Evolutionary conservation across 2,113 vertebrate genomes (phyloP), one percentile per base, ranked within the genome.

Genomic region (Peromyscus leucopus): DNA sequence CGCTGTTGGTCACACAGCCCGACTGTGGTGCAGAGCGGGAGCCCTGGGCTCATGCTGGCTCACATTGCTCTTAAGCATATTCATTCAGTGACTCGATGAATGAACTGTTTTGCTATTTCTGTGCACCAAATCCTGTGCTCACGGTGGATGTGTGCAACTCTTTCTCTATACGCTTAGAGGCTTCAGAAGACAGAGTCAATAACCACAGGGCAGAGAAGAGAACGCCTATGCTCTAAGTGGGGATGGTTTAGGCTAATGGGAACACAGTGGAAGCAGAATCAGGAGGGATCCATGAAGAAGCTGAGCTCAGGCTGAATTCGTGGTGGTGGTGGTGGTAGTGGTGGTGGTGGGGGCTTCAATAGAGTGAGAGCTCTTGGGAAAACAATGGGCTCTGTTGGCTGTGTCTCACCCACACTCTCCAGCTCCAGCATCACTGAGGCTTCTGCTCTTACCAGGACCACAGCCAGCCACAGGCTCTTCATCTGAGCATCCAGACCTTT

Each of bases 211-310:
- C 78, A 61, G 71, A 55, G 28, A 22, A 57, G 67, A 42, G 26
- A n/a, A 24, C 19, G 0, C 55, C 46, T 59, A 63, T 71, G 51
- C 19, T 82, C 39, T 80, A 67, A 51, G 46, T 61, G 15, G 84
- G 57, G 26, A 7, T 83, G 39, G 33, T 51, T 22, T 7, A 24
- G 46, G 22, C 4, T 48, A 67, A 31, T 22, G 55, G n/a, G 10
- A 93, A 21, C 8, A 24, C 0, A 3, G 59, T 61, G 42, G 22
- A 55, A 93, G 67, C 17, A 21, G 48, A 13, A 63, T 76, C 46
- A 42, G 90, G 72, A 93, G 57, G 75, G 36, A 85, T 95, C 93
- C n/a, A 26, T 2, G 17, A 67, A 93, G 74, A 83, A 96, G 78
- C 61, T 22, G 36, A 74, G 42, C 31, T 69, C 72, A 94, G 57